phyloP scores from a whole-genome alignment of 2,888 invertebrate genomes.

The Leptopilina syphax region DNA sequence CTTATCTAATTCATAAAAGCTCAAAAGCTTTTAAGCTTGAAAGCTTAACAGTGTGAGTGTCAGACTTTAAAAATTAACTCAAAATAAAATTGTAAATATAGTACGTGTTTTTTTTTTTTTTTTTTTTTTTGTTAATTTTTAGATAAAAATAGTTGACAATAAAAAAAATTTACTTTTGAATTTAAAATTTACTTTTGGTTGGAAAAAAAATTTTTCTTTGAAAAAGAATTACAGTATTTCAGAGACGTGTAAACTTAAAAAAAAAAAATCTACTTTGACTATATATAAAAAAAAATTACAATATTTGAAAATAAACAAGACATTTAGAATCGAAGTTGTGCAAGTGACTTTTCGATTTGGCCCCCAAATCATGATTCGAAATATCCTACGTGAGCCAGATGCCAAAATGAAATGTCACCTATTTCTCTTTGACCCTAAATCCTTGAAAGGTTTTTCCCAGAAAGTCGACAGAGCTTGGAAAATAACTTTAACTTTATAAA shows the following conservation, averaged over 20 bases:
- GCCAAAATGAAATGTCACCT: slow-evolving; percentile 20
- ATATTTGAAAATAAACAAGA: neutral
- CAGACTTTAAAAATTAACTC: slow-evolving; percentile 20
- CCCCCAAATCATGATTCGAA: slow-evolving; percentile 15
- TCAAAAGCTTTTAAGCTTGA: slow-evolving; percentile 27
- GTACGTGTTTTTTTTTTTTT: too few species aligned
- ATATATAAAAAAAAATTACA: neutral
- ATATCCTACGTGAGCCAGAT: neutral
- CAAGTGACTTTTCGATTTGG: slow-evolving; percentile 17
- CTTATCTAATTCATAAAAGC: slow-evolving; percentile 14
- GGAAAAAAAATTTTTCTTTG: too few species aligned
- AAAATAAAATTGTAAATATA: slow-evolving; percentile 1
- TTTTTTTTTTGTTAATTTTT: too few species aligned
- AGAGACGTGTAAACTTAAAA: too few species aligned
- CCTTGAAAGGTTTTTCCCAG: slow-evolving; percentile 12
- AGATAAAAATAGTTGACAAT: too few species aligned
- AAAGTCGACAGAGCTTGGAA: slow-evolving; percentile 6
- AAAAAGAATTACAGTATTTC: too few species aligned
- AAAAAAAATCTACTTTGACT: too few species aligned
- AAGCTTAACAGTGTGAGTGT: slow-evolving; percentile 15
- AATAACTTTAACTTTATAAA: neutral
- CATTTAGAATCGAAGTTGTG: slow-evolving; percentile 6
- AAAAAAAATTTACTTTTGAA: too few species aligned
- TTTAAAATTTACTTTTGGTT: too few species aligned
- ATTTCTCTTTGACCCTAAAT: slow-evolving; percentile 7